Evolutionary conservation across 2,113 vertebrate species (phyloP).

Genomic region (Paratilapia polleni): DNA sequence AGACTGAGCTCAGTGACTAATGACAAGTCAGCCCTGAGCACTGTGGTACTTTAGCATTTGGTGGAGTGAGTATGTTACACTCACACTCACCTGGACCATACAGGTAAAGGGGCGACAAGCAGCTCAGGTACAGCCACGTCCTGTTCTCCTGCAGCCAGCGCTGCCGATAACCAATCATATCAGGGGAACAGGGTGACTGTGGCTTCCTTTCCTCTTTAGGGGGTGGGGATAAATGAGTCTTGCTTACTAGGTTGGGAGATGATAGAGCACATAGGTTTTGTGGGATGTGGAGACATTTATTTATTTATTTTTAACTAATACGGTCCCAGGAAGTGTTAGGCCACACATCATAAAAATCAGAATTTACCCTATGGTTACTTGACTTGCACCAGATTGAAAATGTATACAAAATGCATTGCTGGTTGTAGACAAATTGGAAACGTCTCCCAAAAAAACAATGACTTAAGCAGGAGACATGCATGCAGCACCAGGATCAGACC

Average conservation of each 20-base stretch:
- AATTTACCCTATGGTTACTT: neutral
- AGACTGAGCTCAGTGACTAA: neutral
- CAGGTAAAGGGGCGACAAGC: constrained; percentile 76
- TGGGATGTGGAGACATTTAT: constrained; percentile 32
- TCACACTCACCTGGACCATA: constrained; percentile 76
- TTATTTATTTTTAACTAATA: neutral
- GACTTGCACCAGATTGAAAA: neutral
- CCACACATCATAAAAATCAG: neutral
- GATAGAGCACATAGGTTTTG: constrained; percentile 55
- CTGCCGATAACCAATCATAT: constrained; percentile 79
- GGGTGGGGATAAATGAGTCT: constrained; percentile 60
- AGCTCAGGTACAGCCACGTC: constrained; percentile 82
- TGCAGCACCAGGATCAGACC: neutral
- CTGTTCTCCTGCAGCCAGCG: constrained; percentile 82
- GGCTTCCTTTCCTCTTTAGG: constrained; percentile 69
- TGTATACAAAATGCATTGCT: neutral
- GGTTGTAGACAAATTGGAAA: neutral
- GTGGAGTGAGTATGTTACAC: constrained; percentile 53
- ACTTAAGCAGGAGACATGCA: neutral
- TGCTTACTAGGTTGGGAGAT: constrained; percentile 61
- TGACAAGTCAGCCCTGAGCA: constrained; percentile 12
- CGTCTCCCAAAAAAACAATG: neutral
- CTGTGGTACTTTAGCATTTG: constrained; percentile 25
- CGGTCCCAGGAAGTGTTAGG: neutral
- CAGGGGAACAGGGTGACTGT: constrained; percentile 68